Evolutionary conservation across 2,113 vertebrate genomes (phyloP).

Genomic region (Patagioenas fasciata): DNA sequence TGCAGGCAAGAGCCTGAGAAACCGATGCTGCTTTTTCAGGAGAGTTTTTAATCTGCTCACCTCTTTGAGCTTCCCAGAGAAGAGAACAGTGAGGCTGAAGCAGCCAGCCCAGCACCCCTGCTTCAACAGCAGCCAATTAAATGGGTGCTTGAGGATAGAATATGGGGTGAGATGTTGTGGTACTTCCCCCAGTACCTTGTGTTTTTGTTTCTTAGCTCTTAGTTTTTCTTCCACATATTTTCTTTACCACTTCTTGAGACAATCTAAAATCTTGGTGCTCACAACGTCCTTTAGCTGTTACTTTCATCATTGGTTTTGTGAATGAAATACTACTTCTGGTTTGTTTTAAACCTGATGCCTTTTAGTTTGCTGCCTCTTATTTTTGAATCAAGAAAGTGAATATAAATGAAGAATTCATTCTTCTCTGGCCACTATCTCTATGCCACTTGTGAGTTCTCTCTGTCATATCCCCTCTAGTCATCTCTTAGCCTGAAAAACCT

Average conservation of each 20-base stretch:
- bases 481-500: not conserved
- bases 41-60: not conserved
- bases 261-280: not conserved
- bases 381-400: not conserved
- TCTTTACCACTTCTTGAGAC: not conserved
- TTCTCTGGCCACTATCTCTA: not conserved
- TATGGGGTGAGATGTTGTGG: not conserved
- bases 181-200: fast-evolving
- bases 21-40: not conserved
- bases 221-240: not conserved
- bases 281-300: not conserved
- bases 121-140: not conserved
- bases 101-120: not conserved
- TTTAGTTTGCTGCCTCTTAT: not conserved
- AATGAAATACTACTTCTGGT: not conserved
- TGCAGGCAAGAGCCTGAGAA: slow-evolving; percentile 5
- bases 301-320: not conserved
- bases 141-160: not conserved
- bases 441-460: not conserved
- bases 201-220: not conserved
- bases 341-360: not conserved
- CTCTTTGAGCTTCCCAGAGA: not conserved
- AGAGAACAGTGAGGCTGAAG: not conserved
- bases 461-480: not conserved
- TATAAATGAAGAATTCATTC: not conserved